Percentiles rank a stretch among this genome's conserved stretches.
Conservation (phyloP, 1,140 invertebrate species). For the Aplysia californica region DNA sequence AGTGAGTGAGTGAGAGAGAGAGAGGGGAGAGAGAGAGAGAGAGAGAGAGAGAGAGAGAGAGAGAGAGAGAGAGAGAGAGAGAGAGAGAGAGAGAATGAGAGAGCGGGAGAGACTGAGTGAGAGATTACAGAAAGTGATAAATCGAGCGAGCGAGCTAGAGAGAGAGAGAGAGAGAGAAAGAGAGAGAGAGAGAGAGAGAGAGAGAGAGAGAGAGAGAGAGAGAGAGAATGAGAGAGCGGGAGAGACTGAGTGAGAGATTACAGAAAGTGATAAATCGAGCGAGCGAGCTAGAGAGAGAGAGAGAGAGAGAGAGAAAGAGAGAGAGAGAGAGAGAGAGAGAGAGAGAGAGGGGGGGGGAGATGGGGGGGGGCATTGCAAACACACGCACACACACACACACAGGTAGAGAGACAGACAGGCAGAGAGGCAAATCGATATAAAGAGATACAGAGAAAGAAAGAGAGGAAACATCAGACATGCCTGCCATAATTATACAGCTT, state of each 20-base stretch:
- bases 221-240: too few relatives aligned
- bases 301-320: slow-evolving; percentile 7
- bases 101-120: too few relatives aligned
- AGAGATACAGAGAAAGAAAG: neutral
- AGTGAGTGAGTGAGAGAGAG: neutral
- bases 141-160: neutral
- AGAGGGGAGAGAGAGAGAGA: neutral
- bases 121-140: neutral
- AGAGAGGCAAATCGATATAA: neutral
- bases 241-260: too few relatives aligned
- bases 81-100: neutral
- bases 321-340: slow-evolving; percentile 6
- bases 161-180: too few relatives aligned
- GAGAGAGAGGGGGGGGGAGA: neutral
- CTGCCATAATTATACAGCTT: neutral
- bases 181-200: neutral
- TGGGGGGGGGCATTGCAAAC: neutral
- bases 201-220: neutral
- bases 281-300: too few relatives aligned
- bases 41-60: neutral
- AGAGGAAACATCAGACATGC: neutral
- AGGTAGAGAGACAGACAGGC: neutral
- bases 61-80: neutral
- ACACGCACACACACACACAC: neutral
- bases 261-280: neutral